These are phyloP conservation scores for Chirona hameri DNA, from an alignment of 2,888 invertebrate species.

Conservation along the genomic window DNA sequence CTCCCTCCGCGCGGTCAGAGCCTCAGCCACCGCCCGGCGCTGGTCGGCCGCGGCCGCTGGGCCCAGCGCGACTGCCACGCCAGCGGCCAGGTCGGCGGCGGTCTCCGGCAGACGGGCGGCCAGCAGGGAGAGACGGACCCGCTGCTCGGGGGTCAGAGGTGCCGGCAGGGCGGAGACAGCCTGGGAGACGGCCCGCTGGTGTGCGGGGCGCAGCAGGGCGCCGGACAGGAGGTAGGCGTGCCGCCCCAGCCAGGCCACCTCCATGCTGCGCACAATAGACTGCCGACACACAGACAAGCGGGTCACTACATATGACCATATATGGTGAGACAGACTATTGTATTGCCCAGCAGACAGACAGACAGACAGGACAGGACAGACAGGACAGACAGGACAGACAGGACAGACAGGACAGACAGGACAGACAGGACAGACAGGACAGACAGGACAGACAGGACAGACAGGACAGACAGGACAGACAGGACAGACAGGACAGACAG, in stretches of 20 bases:
- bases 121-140: conserved; percentile 13
- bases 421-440: no score
- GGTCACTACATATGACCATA: background rate
- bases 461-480: no score
- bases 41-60: background rate
- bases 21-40: background rate
- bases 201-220: background rate
- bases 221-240: conserved; percentile 37
- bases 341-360: no score
- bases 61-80: conserved; percentile 40
- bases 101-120: background rate
- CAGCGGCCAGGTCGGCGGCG: conserved; percentile 40
- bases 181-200: background rate
- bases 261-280: conserved; percentile 36
- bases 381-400: no score
- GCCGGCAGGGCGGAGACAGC: background rate
- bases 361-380: no score
- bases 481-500: no score
- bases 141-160: background rate
- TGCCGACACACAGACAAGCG: conserved; percentile 22
- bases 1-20: background rate
- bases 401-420: no score
- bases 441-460: no score
- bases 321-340: no score
- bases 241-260: conserved; percentile 36